Conservation (phyloP, 1,140 invertebrate species). For the Dendroctonus valens region DNA sequence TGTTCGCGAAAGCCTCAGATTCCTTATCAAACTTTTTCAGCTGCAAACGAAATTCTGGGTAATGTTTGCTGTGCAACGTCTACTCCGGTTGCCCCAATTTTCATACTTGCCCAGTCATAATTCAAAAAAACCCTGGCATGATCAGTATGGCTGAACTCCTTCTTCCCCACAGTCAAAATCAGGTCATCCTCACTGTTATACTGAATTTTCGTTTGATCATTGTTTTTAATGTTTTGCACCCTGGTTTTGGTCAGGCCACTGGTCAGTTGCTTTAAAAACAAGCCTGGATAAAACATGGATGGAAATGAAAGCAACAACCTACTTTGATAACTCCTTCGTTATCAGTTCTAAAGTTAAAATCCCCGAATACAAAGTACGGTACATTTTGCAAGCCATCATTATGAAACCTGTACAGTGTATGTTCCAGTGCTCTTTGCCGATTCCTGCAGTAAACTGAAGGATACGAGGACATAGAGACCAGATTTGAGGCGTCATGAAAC, state of each 20-base stretch:
- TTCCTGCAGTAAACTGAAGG: constrained; percentile 89
- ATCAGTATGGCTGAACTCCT: constrained; percentile 78
- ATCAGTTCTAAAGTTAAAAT: constrained; percentile 97
- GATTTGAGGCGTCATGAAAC: constrained; percentile 97
- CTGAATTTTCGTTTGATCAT: constrained; percentile 66
- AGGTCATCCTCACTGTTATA: constrained; percentile 65
- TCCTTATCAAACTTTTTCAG: constrained; percentile 84
- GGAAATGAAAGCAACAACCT: constrained; percentile 29
- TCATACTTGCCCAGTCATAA: constrained; percentile 67
- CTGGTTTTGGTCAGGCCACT: constrained; percentile 63
- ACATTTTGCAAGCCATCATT: constrained; percentile 72
- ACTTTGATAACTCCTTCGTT: constrained; percentile 88
- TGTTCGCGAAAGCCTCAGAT: constrained; percentile 71
- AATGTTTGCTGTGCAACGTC: not conserved
- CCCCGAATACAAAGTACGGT: constrained; percentile 95
- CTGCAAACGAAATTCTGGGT: constrained; percentile 53
- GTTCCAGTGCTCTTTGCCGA: constrained; percentile 82
- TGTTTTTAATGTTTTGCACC: constrained; percentile 65
- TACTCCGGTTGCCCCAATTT: no score
- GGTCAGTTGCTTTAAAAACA: constrained; percentile 67
- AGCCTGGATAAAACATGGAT: constrained; percentile 21
- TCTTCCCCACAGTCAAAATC: constrained; percentile 79
- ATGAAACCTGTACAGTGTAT: constrained; percentile 79
- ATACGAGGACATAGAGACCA: constrained; percentile 87
- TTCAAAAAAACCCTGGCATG: constrained; percentile 78